Percentiles rank a stretch among this genome's conserved stretches.
Conservation (phyloP, 1,140 invertebrate genomes). For the Lasioglossum baleicum region DNA sequence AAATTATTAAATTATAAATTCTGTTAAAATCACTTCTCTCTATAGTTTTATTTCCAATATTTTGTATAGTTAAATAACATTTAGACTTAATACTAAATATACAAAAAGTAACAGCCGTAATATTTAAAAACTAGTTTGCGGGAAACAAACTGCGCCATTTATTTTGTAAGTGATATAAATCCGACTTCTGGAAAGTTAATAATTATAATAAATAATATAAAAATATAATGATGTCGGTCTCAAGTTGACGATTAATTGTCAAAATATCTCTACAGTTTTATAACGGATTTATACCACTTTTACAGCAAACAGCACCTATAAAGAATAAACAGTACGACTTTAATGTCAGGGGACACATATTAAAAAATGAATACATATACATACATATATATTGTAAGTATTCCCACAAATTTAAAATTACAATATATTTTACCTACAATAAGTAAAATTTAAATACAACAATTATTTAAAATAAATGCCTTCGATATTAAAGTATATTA, state of each 20-base stretch:
- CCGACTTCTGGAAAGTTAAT: background rate
- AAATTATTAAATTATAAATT: background rate
- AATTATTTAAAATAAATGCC: slow-evolving; percentile 18
- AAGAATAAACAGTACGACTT: background rate
- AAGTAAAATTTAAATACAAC: slow-evolving; percentile 17
- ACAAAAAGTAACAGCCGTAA: background rate
- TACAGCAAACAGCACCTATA: background rate
- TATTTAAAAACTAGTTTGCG: background rate
- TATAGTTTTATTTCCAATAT: slow-evolving; percentile 1
- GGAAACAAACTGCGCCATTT: background rate
- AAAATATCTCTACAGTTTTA: background rate
- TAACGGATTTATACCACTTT: background rate
- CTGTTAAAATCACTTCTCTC: background rate
- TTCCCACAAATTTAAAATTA: background rate
- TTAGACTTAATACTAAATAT: background rate
- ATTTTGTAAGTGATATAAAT: background rate
- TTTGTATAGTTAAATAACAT: background rate
- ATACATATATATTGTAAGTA: slow-evolving; percentile 1
- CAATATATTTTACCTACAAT: slow-evolving; percentile 20
- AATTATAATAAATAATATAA: background rate
- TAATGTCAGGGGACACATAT: background rate
- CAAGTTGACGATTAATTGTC: too few relatives aligned
- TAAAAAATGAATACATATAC: background rate
- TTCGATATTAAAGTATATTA: background rate
- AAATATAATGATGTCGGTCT: too few relatives aligned